Percentiles rank a stretch among this genome's conserved stretches.
Conservation (phyloP, 2,797 vertebrate genomes). For the Melanotaenia maccullochi region DNA sequence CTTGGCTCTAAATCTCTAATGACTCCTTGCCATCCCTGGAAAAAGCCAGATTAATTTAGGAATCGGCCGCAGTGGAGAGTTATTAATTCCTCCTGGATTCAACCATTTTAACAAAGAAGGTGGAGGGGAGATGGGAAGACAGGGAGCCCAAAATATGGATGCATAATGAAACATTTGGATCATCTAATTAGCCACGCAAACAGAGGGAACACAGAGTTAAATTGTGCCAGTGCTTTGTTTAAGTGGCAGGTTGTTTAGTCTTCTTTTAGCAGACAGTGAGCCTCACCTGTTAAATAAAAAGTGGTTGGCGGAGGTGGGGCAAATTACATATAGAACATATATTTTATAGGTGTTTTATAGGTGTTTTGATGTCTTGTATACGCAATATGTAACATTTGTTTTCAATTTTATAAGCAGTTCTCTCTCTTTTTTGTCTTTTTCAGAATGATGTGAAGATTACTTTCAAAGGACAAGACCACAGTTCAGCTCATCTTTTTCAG, state of each 20-base stretch:
- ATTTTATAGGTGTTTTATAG: conserved; percentile 1
- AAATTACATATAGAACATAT: conserved; percentile 7
- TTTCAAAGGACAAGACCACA: conserved; percentile 46
- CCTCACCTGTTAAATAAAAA: conserved; percentile 47
- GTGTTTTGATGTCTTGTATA: conserved; percentile 39
- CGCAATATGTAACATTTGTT: conserved; percentile 22
- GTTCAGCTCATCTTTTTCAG: conserved; percentile 57
- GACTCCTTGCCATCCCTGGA: conserved; percentile 69
- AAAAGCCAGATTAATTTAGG: conserved; percentile 80
- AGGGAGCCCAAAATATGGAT: conserved; percentile 67
- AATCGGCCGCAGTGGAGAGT: conserved; percentile 71
- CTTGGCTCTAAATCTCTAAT: conserved; percentile 73
- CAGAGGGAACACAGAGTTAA: conserved; percentile 52
- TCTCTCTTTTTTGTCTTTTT: conserved; percentile 77
- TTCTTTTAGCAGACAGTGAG: conserved; percentile 61
- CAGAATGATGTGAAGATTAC: conserved; percentile 93
- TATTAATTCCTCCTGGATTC: conserved; percentile 80
- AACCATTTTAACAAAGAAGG: conserved; percentile 77
- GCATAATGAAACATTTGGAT: conserved; percentile 80
- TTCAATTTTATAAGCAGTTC: conserved; percentile 38
- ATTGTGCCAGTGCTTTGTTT: conserved; percentile 72
- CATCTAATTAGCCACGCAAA: conserved; percentile 76
- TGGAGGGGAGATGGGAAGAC: conserved; percentile 60
- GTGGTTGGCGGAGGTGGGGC: too few species aligned
- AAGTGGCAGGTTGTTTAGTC: conserved; percentile 63